Base-by-base conservation (phyloP, 2,888 invertebrate species). In the Pollenia amentaria region DNA sequence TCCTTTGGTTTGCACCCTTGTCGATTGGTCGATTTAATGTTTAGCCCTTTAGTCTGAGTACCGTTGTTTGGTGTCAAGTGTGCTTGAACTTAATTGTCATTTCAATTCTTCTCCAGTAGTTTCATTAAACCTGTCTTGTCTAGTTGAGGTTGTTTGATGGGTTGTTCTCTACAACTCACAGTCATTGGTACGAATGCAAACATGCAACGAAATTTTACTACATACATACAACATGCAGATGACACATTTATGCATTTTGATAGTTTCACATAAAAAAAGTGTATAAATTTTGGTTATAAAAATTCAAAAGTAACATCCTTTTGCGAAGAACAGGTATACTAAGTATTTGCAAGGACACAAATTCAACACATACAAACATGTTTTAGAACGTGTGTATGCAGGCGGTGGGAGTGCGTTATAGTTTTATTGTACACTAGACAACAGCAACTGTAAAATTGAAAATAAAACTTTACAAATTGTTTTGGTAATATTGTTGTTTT, bases 41-140 rank as follows among this genome's bases (percentile, higher is more conserved):
- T 62, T 16, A 40, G 16, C 10, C 57, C 4, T 44, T 60, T 29
- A 38, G 48, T 38, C 14, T 46, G 44, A 67, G 11, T 14, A 82
- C 16, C 67, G 55, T 51, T 60, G 14, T 64, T 84, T 69, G 48
- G 57, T 78, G 72, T 78, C 72, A 78, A 73, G 57, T 79, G n/a
- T 57, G 51, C 64, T 55, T 75, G 64, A 84, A 75, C 84, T 64
- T 70, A 84, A 84, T 80, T 84, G 70, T 55, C 10, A 76, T 62
- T 75, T 48, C 14, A 40, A 29, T 65, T 70, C 55, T 48, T 75
- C 75, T 70, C 53, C 64, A 55, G 60, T 12, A 64, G 64, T 76
- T 72, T 53, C 38, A 18, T 75, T 29, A 48, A 70, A 46, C 69
- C 44, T 70, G 73, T 62, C 44, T 44, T 69, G 21, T 46, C 70